These are phyloP conservation scores for Lanius ludovicianus DNA, from an alignment of 2,113 vertebrate species.

Conservation along the genomic window DNA sequence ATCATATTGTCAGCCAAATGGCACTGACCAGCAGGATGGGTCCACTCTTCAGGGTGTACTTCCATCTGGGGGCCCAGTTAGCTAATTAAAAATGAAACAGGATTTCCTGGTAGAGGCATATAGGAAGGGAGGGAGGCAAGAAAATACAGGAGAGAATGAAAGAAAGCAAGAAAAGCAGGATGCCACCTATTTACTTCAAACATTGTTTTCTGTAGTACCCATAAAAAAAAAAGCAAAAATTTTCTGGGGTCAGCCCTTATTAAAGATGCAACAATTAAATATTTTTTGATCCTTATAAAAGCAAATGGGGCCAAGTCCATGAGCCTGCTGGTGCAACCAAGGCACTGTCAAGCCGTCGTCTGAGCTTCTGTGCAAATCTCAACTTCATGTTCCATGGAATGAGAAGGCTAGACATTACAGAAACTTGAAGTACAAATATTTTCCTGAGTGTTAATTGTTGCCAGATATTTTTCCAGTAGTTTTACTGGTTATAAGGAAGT, in stretches of 20 bases:
- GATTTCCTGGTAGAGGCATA: background rate
- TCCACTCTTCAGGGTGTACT: background rate
- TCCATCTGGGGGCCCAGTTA: background rate
- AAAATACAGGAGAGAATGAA: background rate
- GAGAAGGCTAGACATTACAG: background rate
- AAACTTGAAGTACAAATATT: background rate
- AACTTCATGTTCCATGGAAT: background rate
- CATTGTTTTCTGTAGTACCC: background rate
- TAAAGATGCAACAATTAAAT: slow-evolving; percentile 14
- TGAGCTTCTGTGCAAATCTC: background rate
- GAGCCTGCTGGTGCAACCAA: background rate
- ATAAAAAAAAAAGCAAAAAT: background rate
- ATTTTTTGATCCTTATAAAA: slow-evolving; percentile 23
- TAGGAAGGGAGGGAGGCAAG: background rate
- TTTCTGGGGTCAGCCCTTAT: background rate
- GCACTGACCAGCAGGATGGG: background rate
- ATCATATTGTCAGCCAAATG: slow-evolving; percentile 37
- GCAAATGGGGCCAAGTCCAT: background rate
- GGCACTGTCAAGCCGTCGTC: background rate
- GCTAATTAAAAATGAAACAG: background rate
- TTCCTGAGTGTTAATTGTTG: background rate
- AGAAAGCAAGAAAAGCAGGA: background rate
- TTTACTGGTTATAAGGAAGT: background rate
- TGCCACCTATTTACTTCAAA: background rate
- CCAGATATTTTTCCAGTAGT: background rate